Evolutionary conservation across 1,140 invertebrate species (phyloP).

Genomic region (Potamilus streckersoni): DNA sequence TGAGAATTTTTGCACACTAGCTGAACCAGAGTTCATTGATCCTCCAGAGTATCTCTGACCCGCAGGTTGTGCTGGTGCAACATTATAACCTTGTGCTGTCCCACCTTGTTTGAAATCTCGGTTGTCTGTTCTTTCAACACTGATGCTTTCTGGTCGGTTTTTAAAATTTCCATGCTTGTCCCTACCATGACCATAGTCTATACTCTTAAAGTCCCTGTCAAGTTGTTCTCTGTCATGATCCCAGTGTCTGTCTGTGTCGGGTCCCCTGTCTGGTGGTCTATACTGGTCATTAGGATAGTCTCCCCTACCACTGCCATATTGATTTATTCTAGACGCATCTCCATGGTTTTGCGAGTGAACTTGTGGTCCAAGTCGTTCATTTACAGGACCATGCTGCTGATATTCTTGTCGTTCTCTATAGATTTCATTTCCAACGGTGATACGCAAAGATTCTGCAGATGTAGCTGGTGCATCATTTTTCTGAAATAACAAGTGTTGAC

Average conservation of each 20-base stretch:
- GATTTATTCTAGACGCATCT: neutral
- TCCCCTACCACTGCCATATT: slow-evolving; percentile 6
- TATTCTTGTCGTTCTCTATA: slow-evolving; percentile 27
- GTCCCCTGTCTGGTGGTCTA: slow-evolving; percentile 7
- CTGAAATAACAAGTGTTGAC: no score
- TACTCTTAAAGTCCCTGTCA: neutral
- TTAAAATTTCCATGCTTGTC: neutral
- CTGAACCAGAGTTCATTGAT: no score
- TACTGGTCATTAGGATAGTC: slow-evolving; percentile 15
- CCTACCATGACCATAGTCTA: neutral
- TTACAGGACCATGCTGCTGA: neutral
- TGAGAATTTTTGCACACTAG: no score
- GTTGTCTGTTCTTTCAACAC: no score
- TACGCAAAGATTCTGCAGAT: slow-evolving; percentile 46
- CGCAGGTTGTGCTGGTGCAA: no score
- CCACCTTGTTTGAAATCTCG: no score
- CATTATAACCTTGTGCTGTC: no score
- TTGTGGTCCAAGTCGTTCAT: slow-evolving; percentile 3
- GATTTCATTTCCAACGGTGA: slow-evolving; percentile 59
- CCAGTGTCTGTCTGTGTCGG: slow-evolving; percentile 11
- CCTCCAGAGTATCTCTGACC: no score
- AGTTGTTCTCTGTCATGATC: slow-evolving; percentile 17
- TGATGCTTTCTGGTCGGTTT: no score
- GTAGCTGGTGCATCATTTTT: neutral
- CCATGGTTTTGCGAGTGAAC: slow-evolving; percentile 1